These are phyloP conservation scores for Bos javanicus DNA, from an alignment of 2,113 vertebrate genomes.

Conservation along the genomic window DNA sequence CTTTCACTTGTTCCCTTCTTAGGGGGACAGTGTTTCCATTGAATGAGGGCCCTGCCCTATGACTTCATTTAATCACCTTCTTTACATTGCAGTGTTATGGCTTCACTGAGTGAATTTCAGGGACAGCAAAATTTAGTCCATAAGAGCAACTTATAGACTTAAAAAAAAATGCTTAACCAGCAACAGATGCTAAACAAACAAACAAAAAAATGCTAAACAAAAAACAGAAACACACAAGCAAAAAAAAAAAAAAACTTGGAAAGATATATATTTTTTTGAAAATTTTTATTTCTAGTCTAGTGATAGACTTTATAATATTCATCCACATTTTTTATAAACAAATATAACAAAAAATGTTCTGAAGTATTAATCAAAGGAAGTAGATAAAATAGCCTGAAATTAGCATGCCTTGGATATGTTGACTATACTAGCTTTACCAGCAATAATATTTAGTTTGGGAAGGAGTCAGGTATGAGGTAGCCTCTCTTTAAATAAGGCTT, in stretches of 20 bases:
- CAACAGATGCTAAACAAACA: neutral
- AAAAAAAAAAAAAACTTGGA: neutral
- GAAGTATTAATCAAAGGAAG: slow-evolving; percentile 11
- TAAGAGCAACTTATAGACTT: fast-evolving
- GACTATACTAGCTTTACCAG: neutral
- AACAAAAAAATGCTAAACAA: neutral
- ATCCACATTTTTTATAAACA: neutral
- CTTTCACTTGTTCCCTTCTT: neutral
- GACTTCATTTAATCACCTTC: neutral
- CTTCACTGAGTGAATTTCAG: neutral
- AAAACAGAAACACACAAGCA: neutral
- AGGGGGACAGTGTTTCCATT: fast-evolving
- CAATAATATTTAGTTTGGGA: neutral
- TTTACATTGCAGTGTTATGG: neutral
- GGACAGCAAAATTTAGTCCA: neutral
- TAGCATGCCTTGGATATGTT: neutral
- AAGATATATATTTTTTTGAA: neutral
- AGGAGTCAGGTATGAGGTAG: neutral
- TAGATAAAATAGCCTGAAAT: neutral
- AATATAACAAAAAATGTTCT: neutral
- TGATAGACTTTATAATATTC: neutral
- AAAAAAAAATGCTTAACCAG: neutral
- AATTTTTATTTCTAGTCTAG: neutral
- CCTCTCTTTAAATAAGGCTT: slow-evolving; percentile 4
- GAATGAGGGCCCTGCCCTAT: neutral